These are phyloP conservation scores for Pteria penguin DNA, from an alignment of 2,888 invertebrate genomes.

Conservation along the genomic window DNA sequence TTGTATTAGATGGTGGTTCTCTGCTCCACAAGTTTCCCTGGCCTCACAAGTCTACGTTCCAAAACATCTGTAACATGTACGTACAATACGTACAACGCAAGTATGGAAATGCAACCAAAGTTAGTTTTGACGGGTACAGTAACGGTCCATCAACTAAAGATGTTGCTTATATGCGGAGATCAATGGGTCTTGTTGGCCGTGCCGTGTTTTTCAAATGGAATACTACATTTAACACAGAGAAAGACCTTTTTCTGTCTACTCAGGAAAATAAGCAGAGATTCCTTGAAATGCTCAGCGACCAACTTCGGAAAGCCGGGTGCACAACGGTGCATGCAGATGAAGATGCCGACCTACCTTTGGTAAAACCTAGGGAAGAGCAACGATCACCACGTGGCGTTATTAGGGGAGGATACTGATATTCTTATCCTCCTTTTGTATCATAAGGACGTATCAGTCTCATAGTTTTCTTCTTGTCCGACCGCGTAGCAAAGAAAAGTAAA, in stretches of 20 bases:
- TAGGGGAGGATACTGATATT: constrained; percentile 68
- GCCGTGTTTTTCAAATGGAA: constrained; percentile 45
- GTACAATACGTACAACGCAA: constrained; percentile 40
- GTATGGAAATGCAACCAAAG: constrained; percentile 40
- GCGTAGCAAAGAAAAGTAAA: constrained; percentile 31
- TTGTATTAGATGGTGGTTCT: constrained; percentile 54
- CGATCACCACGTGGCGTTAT: constrained; percentile 35
- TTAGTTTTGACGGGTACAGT: constrained; percentile 62
- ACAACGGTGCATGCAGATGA: constrained; percentile 46
- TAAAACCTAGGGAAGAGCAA: constrained; percentile 44
- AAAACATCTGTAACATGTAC: constrained; percentile 38
- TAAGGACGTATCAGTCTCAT: not conserved
- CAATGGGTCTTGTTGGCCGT: constrained; percentile 38
- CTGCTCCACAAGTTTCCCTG: constrained; percentile 42
- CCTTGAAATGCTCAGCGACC: constrained; percentile 42
- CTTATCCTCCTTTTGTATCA: constrained; percentile 54
- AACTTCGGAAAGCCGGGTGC: constrained; percentile 31
- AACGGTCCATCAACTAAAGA: constrained; percentile 56
- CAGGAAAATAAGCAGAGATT: constrained; percentile 59
- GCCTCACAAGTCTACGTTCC: no score
- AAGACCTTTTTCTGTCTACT: constrained; percentile 61
- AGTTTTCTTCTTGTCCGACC: constrained; percentile 41
- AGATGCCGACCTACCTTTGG: constrained; percentile 65
- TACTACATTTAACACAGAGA: constrained; percentile 50
- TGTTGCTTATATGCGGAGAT: constrained; percentile 50